Evolutionary conservation across 2,888 invertebrate genomes (phyloP), one percentile per base, ranked within the genome.

Genomic region (Acleris cristana): DNA sequence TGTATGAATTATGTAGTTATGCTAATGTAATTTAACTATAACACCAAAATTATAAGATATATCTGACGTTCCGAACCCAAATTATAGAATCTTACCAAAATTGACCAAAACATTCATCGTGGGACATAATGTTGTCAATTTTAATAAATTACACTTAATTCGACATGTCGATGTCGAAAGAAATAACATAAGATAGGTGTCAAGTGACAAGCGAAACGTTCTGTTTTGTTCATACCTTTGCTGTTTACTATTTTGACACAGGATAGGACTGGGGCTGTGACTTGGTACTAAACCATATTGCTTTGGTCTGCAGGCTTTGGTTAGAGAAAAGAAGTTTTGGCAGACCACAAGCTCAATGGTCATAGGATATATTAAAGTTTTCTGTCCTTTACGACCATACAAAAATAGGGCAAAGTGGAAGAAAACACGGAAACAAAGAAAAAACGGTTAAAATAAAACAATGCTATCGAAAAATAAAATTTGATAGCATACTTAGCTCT

Each of bases 111-210:
- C 23, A 21, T 48, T 18, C 4, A 3, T 54, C 30, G 18, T 23
- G 19, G 21, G 44, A 53, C n/a, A 19, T 62, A 48, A 62, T 45
- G 18, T 54, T 54, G 7, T n/a, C 61, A 71, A 73, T 73, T 71
- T 70, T 64, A 71, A 71, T 71, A 68, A 73, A 73, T 73, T 70
- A 64, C 68, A 14, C 64, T 68, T 71, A 60, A 75, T 75, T 51
- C 3, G 30, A 56, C n/a, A 56, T 21, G 55, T 51, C 30, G 18
- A 19, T 60, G 49, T 44, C 18, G 48, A 14, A 56, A 56, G 30
- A 14, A 60, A 61, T 49, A 62, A 40, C 14, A 30, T 44, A 16
- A 2, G n/a, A 49, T 18, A 34, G 16, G 23, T 6, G 4, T 12
- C 49, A 26, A 63, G 34, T 52, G 53, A 59, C 14, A 53, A 64